Base-by-base conservation (phyloP, 2,888 invertebrate species). In the Halocaridina rubra region DNA sequence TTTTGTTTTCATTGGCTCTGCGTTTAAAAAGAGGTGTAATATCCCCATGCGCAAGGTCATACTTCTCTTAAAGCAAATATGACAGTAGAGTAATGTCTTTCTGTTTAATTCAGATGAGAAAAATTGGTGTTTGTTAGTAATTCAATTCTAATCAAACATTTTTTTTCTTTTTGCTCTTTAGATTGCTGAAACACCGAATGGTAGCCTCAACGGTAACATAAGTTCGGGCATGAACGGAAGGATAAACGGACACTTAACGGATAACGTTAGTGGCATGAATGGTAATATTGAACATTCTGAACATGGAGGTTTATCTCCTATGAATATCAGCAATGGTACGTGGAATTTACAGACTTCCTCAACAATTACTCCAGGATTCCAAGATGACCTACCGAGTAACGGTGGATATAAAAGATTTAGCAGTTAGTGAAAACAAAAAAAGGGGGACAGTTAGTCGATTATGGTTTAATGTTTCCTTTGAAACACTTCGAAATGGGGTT, bases 381-480 rank as follows among this genome's bases (percentile, higher is more conserved):
- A 87, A 46, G 82, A 84, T 3, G 87, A 87, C 67, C 87, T 87
- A 13, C 80, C 82, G 39, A 81, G 79, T 76, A 87, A 85, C 33
- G 85, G 85, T 29, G 85, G 85, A 13, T 87, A 87, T 72, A 79
- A 64, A 59, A 39, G 87, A 32, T 87, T 87, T 67, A 82, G 67
- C 39, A 87, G 87, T 85, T 87, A 87, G 85, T 87, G 79, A 53
- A n/a, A n/a, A n/a, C n/a, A n/a, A n/a, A n/a, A n/a, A n/a, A n/a
- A n/a, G n/a, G n/a, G 64, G 69, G 67, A 29, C 79, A 27, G 46
- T 69, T 71, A 79, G 29, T 71, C 71, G 53, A 32, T 57, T 29
- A 57, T 39, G 29, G 30, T 71, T 53, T 67, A 27, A 30, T 30
- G 30, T 32, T n/a, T 75, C 57, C 19, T 46, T 46, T 53, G 39